A percentile compares a stretch with the other conserved stretches of the same genome.
These are phyloP conservation scores for Leucophenga montana DNA, from an alignment of 2,888 invertebrate species.

Conservation along the genomic window DNA sequence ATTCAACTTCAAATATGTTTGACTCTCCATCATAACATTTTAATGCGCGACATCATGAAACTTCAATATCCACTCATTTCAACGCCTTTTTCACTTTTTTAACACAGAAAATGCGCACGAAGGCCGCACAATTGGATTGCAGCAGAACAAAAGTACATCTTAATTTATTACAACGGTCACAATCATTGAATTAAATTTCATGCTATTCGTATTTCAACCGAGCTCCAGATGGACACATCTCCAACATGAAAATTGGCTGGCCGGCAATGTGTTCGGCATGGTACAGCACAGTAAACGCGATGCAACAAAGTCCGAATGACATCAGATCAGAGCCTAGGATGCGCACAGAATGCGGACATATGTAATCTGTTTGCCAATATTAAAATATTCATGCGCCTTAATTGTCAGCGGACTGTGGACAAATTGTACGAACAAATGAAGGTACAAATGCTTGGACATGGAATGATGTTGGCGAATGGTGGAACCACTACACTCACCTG, in stretches of 20 bases:
- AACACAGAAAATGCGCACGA: not conserved
- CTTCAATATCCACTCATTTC: too few species aligned
- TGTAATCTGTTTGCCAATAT: slow-evolving; percentile 66
- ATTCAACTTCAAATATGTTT: too few species aligned
- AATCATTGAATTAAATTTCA: slow-evolving; percentile 62
- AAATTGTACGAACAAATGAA: not conserved
- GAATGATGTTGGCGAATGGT: slow-evolving; percentile 41
- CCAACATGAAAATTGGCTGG: not conserved
- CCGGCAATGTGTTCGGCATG: not conserved
- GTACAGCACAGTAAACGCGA: not conserved
- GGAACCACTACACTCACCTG: slow-evolving; percentile 35
- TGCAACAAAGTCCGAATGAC: not conserved
- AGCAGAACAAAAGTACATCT: slow-evolving; percentile 20
- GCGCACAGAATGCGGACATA: slow-evolving; percentile 43
- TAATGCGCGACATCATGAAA: too few species aligned
- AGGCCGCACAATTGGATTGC: not conserved
- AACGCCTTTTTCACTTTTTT: too few species aligned
- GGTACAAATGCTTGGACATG: not conserved
- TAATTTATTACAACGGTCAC: slow-evolving; percentile 58
- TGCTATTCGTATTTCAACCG: slow-evolving; percentile 50
- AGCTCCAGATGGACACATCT: slow-evolving; percentile 26
- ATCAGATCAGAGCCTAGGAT: not conserved
- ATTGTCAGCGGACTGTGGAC: slow-evolving; percentile 56
- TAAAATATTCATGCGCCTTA: slow-evolving; percentile 65
- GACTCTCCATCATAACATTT: too few species aligned